Percentiles rank a stretch among this genome's conserved stretches.
phyloP scores from a whole-genome alignment of 2,888 invertebrate genomes.

The Entomobrya proxima region DNA sequence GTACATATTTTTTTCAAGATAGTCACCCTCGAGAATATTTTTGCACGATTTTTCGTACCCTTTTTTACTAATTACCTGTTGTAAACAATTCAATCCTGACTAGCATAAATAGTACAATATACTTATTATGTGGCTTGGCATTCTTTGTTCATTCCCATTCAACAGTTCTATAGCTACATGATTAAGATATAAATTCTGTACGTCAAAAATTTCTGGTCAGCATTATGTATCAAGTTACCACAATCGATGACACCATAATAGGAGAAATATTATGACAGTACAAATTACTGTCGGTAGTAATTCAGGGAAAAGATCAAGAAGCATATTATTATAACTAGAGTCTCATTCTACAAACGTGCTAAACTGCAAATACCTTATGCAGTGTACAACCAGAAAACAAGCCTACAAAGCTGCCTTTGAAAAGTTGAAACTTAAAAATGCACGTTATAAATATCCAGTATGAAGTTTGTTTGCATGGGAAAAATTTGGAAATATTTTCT shows the following conservation, averaged over 20 bases:
- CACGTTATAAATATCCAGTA: conserved; percentile 17
- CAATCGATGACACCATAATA: background rate
- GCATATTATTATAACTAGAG: too few relatives aligned
- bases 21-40: background rate
- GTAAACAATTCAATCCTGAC: too few relatives aligned
- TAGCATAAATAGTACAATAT: too few relatives aligned
- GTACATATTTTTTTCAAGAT: background rate
- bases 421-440: background rate
- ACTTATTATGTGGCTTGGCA: conserved; percentile 40
- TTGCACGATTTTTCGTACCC: background rate
- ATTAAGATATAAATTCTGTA: too few relatives aligned
- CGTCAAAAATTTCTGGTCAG: conserved; percentile 17
- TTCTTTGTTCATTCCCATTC: background rate
- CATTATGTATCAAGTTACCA: background rate
- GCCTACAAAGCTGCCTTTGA: background rate
- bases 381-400: background rate
- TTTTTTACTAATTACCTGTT: background rate
- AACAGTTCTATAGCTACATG: too few relatives aligned
- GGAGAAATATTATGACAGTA: background rate
- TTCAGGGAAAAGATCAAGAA: too few relatives aligned
- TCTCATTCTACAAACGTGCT: too few relatives aligned
- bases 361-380: too few relatives aligned
- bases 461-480: conserved; percentile 9
- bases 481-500: background rate
- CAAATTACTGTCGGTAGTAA: too few relatives aligned